Base-by-base conservation (phyloP, 2,113 vertebrate genomes). In the Cryptoleucopteryx plumbea region DNA sequence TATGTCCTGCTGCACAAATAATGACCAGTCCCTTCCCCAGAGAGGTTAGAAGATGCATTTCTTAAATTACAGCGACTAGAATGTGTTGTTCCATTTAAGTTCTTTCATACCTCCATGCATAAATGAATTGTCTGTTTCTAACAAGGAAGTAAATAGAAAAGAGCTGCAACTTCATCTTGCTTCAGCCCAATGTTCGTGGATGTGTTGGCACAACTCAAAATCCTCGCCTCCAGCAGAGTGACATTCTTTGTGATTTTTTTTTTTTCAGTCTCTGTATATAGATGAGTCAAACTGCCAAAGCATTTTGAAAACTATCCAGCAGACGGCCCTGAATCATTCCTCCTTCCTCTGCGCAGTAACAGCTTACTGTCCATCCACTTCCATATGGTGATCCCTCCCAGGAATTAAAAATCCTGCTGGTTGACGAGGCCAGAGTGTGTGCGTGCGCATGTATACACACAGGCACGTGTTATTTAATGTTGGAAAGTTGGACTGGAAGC, bases 261-360 rank as follows among this genome's bases (percentile, higher is more conserved):
- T n/a, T 34, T 27, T 7, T 38, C 29, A 84, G 72, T 50, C 72
- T 78, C 34, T 67, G 50, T 20, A 19, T 9, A 9, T 0, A 52
- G 34, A 82, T 94, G 93, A 97, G 86, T 91, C 94, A 86, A 95
- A 66, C 36, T 59, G 47, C 80, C 47, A 50, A 32, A 71, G 81
- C 52, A 16, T 43, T 75, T 79, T 63, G 93, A 56, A 86, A 78
- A 16, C 27, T 17, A 31, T 67, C 88, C 92, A 88, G 80, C 86
- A 86, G 82, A 16, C 47, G 2, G 86, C 42, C 79, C 81, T 61
- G 88, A 82, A 90, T 87, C 31, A 80, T 50, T 16, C 66, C 93
- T 84, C 77, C 65, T 78, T 61, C 59, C 72, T 43, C 42, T 29
- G 72, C 1, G 1, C 16, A 7, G 48, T 27, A 70, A 84, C 65